Conservation (phyloP, 2,888 invertebrate species). For the Eumerus sabulonum region DNA sequence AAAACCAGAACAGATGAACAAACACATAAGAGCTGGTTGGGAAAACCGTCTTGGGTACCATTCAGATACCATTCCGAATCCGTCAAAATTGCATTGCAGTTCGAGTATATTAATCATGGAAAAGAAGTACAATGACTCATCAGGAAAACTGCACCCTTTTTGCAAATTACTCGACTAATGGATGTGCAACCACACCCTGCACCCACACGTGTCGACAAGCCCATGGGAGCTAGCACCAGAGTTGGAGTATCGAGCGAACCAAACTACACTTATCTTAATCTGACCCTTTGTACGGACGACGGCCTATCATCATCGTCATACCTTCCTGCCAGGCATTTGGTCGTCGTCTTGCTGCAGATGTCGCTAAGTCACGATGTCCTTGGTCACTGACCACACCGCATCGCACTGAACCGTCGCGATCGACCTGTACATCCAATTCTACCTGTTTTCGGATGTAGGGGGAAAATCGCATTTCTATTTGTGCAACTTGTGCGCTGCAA, state of each 20-base stretch:
- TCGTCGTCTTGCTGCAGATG: constrained; percentile 36
- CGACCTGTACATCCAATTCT: constrained; percentile 37
- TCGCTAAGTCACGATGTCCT: constrained; percentile 69
- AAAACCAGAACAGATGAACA: constrained; percentile 26
- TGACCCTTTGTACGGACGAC: constrained; percentile 47
- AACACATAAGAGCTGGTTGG: constrained; percentile 35
- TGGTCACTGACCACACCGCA: constrained; percentile 65
- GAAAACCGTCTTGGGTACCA: constrained; percentile 13
- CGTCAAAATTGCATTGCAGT: constrained; percentile 37
- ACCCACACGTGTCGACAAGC: constrained; percentile 11
- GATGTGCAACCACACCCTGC: constrained; percentile 46
- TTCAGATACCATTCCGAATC: no score
- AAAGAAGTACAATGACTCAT: constrained; percentile 33
- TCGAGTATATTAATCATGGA: constrained; percentile 49
- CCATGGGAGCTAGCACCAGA: constrained; percentile 17
- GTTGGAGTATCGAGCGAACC: constrained; percentile 1
- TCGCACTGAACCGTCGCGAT: constrained; percentile 16
- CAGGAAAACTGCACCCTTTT: constrained; percentile 58
- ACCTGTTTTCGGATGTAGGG: constrained; percentile 42
- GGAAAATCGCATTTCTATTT: background rate
- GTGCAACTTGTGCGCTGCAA: constrained; percentile 19
- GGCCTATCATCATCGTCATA: constrained; percentile 10
- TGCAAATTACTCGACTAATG: constrained; percentile 37
- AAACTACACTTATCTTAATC: constrained; percentile 62
- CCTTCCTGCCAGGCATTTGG: constrained; percentile 13